Conservation (phyloP, 2,113 vertebrate species). For the Lasiurus borealis region DNA sequence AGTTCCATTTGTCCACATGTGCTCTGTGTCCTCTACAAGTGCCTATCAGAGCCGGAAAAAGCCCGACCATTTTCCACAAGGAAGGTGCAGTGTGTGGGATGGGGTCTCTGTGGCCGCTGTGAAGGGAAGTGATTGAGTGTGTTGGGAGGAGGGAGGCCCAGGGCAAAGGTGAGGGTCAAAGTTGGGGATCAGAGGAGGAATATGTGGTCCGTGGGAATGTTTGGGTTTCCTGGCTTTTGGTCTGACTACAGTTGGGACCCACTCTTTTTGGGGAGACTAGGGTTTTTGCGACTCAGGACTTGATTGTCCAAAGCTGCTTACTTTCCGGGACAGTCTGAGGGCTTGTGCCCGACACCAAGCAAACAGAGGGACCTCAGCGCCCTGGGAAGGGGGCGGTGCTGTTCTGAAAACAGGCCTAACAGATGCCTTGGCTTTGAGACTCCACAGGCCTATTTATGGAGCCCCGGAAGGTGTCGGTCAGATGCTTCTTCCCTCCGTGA, state of each 20-base stretch:
- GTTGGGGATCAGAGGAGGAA: neutral
- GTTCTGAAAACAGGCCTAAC: neutral
- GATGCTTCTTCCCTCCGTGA: neutral
- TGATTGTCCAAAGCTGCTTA: neutral
- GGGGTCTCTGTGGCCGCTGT: neutral
- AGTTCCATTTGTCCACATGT: neutral
- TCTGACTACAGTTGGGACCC: neutral
- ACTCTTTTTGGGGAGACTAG: neutral
- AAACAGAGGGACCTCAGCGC: neutral
- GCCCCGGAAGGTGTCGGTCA: neutral
- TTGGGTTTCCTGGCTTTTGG: neutral
- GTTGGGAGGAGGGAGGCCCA: neutral
- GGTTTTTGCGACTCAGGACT: neutral
- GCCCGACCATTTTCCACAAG: neutral
- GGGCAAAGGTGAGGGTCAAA: too few species aligned
- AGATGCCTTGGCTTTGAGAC: neutral
- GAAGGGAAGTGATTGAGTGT: neutral
- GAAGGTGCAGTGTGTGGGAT: neutral
- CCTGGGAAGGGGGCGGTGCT: neutral
- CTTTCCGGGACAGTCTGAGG: neutral
- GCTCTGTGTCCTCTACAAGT: neutral
- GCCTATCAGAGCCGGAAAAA: neutral
- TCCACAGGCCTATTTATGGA: neutral
- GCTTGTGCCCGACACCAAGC: neutral
- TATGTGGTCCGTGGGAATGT: neutral